phyloP scores from a whole-genome alignment of 2,888 invertebrate species.

The Napeogenes inachia region DNA sequence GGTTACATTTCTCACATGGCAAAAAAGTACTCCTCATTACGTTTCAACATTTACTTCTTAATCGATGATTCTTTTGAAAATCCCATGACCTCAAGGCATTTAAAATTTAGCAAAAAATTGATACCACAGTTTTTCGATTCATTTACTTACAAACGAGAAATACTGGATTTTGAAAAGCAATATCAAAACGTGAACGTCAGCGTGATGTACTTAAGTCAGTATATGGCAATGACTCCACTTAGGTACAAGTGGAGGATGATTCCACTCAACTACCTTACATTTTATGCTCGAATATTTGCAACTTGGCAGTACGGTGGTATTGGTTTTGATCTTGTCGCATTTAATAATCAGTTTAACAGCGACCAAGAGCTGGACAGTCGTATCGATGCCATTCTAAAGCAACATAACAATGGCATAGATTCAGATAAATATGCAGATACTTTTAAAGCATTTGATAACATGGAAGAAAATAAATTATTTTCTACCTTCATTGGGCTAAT shows the following conservation, averaged over 20 bases:
- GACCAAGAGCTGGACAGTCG: conserved; percentile 40
- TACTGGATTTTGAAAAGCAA: conserved; percentile 47
- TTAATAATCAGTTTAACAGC: conserved; percentile 43
- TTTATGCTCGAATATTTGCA: conserved; percentile 70
- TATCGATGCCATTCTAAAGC: conserved; percentile 50
- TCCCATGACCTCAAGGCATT: conserved; percentile 36
- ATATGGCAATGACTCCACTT: conserved; percentile 71
- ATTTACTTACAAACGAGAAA: conserved; percentile 39
- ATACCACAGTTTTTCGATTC: conserved; percentile 36
- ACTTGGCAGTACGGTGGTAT: conserved; percentile 78
- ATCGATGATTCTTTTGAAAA: conserved; percentile 50
- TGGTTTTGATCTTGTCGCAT: conserved; percentile 51
- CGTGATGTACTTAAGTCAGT: conserved; percentile 54
- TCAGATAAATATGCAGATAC: conserved; percentile 47
- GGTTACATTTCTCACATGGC: conserved; percentile 56
- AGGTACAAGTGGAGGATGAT: conserved; percentile 68
- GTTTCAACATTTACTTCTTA: conserved; percentile 56
- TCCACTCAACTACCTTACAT: conserved; percentile 59
- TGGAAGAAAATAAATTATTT: conserved; percentile 50
- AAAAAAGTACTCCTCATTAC: conserved; percentile 47
- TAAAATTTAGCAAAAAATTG: conserved; percentile 44
- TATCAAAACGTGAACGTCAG: conserved; percentile 65
- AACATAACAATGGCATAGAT: conserved; percentile 59
- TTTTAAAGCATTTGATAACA: conserved; percentile 46
- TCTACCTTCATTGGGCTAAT: conserved; percentile 44